phyloP scores from a whole-genome alignment of 2,888 invertebrate genomes.

The Drosophila borealis region DNA sequence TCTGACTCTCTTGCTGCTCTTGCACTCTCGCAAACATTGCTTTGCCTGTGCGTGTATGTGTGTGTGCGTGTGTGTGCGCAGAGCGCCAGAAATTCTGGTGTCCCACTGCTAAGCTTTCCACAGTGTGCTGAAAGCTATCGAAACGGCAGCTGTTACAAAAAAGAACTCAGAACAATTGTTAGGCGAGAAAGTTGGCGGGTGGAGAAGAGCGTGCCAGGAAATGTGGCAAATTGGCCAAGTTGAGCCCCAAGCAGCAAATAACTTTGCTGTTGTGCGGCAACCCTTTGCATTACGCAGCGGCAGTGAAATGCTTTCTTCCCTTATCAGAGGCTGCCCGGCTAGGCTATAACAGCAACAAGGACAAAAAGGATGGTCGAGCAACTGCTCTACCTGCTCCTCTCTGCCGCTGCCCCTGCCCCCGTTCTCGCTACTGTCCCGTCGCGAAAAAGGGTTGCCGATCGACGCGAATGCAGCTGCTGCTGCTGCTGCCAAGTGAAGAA shows the following conservation, averaged over 20 bases:
- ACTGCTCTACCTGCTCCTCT: constrained; percentile 23
- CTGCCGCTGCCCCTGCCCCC: too few relatives aligned
- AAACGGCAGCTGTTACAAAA: constrained; percentile 29
- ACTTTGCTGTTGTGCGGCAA: constrained; percentile 27
- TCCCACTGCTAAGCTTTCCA: constrained; percentile 10
- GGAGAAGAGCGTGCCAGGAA: background rate
- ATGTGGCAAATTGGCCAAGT: constrained; percentile 23
- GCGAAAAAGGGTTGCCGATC: constrained; percentile 40
- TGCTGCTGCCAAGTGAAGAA: constrained; percentile 35
- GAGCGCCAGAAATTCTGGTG: background rate
- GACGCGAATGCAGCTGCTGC: constrained; percentile 42
- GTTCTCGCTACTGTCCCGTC: constrained; percentile 4
- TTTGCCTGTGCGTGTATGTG: background rate
- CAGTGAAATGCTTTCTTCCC: constrained; percentile 70
- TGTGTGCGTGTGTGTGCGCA: background rate
- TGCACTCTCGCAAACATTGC: background rate
- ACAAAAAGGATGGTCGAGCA: constrained; percentile 35
- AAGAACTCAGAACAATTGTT: constrained; percentile 1
- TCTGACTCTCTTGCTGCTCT: constrained; percentile 3
- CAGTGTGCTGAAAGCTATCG: constrained; percentile 9
- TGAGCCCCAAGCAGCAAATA: constrained; percentile 11
- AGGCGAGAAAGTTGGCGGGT: background rate
- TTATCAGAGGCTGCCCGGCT: constrained; percentile 31
- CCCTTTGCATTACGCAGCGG: constrained; percentile 16
- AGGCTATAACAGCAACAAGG: constrained; percentile 23